Evolutionary conservation across 1,140 invertebrate species (phyloP), one percentile per base, ranked within the genome.

Genomic region (Telenomus remus): DNA sequence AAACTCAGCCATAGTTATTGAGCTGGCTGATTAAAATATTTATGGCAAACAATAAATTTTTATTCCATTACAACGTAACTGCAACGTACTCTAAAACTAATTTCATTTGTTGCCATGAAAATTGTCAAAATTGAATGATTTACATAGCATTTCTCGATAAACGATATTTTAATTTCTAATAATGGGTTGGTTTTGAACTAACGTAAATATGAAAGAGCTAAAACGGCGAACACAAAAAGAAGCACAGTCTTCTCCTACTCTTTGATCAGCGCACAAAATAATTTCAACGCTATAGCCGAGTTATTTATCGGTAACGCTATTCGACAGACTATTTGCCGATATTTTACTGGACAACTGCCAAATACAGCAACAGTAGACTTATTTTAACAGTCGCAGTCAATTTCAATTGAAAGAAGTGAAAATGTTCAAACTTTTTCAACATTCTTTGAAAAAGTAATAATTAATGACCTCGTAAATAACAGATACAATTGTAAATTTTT

Each of bases 241-340:
- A 59, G 47, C 42, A 37, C 35, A 37, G 51, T 47, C 56, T 71
- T 54, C 63, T 71, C 68, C 35, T 14, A 77, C 61, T 63, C 77
- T 76, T 79, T 79, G 77, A 79, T 79, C 77, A 68, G 53, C 42
- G 69, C 57, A 54, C 63, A 65, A 64, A 79, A 79, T 79, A 76
- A 79, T 75, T 79, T 79, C 48, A 37, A 72, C 72, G 53, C 54
- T 27, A 27, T 64, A 64, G 57, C 4, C 53, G 64, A 79, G 76
- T 76, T 79, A 79, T 79, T 79, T 79, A 79, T 79, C 66, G 71
- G 66, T 56, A 34, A 47, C 60, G 61, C 74, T 78, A 78, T 74
- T 71, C 49, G 27, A 13, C 56, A 56, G 68, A 63, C 63, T 51
- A 79, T 75, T 68, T 49, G 66, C 69, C 68, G 55, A 79, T 79